Conservation (phyloP, 2,113 vertebrate species). For the Trogon melanurus region DNA sequence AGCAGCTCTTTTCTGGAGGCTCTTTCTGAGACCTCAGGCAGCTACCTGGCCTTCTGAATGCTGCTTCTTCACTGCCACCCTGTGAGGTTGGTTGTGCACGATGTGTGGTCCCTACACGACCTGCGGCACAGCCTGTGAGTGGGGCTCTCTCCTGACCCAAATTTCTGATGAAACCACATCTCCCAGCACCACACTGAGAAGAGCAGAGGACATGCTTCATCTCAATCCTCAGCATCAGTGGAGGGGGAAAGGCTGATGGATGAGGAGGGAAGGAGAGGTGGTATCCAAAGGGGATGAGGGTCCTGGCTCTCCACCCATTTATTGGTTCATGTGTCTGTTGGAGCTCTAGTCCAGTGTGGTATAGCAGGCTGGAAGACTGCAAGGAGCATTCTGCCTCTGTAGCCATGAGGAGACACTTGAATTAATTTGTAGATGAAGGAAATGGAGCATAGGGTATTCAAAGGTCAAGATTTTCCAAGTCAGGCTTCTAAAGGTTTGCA, state of each 20-base stretch:
- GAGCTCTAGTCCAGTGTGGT: neutral
- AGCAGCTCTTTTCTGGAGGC: neutral
- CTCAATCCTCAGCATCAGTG: neutral
- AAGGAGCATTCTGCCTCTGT: neutral
- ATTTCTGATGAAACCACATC: neutral
- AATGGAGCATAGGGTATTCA: neutral
- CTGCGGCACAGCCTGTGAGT: neutral
- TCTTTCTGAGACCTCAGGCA: neutral
- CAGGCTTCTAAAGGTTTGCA: neutral
- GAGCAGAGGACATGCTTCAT: slow-evolving; percentile 29
- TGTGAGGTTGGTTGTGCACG: neutral
- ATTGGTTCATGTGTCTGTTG: neutral
- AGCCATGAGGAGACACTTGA: slow-evolving; percentile 14
- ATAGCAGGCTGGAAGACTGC: neutral
- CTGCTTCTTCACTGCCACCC: neutral
- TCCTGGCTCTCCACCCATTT: neutral
- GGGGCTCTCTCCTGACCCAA: neutral
- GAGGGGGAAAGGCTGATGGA: neutral
- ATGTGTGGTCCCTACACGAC: neutral
- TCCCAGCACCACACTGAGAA: accelerated
- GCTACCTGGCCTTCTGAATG: neutral
- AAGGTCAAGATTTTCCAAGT: slow-evolving; percentile 21
- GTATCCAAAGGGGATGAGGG: neutral
- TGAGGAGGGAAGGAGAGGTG: neutral
- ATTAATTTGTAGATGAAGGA: slow-evolving; percentile 39